Conservation (phyloP, 1,140 invertebrate genomes). For the Amphibalanus amphitrite region DNA sequence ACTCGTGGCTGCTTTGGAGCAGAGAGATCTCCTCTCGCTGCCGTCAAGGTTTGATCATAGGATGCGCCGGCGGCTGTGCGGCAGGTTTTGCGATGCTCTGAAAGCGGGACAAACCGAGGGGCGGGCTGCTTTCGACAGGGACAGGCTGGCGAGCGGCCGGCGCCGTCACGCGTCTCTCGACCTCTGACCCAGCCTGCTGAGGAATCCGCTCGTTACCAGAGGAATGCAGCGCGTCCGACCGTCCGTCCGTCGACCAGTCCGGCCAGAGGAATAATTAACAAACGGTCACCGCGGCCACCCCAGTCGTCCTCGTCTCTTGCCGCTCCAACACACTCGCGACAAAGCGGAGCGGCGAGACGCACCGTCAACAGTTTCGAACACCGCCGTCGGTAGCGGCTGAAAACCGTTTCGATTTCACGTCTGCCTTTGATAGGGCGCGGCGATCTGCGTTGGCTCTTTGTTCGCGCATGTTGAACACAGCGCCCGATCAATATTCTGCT, state of each 20-base stretch:
- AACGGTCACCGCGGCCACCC: not conserved
- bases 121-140: too few species aligned
- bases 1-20: not conserved
- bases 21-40: not conserved
- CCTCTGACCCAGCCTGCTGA: too few species aligned
- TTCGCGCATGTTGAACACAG: not conserved
- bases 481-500: not conserved
- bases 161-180: not conserved
- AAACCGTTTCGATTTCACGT: not conserved
- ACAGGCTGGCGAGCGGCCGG: too few species aligned
- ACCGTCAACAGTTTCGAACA: not conserved
- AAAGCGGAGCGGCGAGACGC: not conserved
- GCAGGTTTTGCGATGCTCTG: too few species aligned
- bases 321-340: too few species aligned
- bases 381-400: too few species aligned
- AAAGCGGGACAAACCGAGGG: too few species aligned
- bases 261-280: not conserved
- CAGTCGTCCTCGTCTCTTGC: too few species aligned
- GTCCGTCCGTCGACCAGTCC: not conserved
- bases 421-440: not conserved
- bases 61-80: too few species aligned
- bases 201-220: not conserved
- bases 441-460: not conserved
- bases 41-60: too few species aligned
- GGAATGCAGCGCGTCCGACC: not conserved